Conservation (phyloP, 1,140 invertebrate species). For the Bathynomus jamesi region DNA sequence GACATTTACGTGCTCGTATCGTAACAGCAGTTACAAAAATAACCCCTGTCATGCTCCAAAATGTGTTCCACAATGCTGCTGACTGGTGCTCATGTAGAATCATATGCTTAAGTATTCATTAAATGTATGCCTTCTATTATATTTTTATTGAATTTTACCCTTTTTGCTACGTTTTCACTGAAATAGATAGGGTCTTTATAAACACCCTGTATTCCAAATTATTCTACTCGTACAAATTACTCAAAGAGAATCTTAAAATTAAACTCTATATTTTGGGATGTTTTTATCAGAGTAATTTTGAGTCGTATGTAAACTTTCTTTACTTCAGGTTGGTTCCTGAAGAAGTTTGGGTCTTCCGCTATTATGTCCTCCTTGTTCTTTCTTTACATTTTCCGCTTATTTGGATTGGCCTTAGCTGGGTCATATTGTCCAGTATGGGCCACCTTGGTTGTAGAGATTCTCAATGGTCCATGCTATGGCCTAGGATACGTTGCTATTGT, state of each 20-base stretch:
- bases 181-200: no score
- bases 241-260: not conserved
- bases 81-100: no score
- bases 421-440: constrained; percentile 13
- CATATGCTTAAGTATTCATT: no score
- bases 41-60: no score
- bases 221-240: no score
- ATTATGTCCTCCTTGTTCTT: constrained; percentile 9
- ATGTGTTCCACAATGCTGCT: no score
- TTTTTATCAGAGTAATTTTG: not conserved
- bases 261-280: not conserved
- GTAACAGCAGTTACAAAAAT: no score
- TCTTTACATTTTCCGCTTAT: constrained; percentile 6
- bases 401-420: not conserved
- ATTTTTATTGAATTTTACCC: not conserved
- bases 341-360: not conserved
- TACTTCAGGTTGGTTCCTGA: constrained; percentile 10
- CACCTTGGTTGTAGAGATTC: constrained; percentile 19
- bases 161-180: not conserved
- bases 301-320: not conserved
- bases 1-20: no score
- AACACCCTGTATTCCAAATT: no score
- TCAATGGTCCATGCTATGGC: constrained; percentile 62
- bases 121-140: not conserved
- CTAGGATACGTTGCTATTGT: constrained; percentile 69